These are phyloP conservation scores for Mionectes olivaceus DNA, from an alignment of 2,797 vertebrate genomes.

Conservation along the genomic window DNA sequence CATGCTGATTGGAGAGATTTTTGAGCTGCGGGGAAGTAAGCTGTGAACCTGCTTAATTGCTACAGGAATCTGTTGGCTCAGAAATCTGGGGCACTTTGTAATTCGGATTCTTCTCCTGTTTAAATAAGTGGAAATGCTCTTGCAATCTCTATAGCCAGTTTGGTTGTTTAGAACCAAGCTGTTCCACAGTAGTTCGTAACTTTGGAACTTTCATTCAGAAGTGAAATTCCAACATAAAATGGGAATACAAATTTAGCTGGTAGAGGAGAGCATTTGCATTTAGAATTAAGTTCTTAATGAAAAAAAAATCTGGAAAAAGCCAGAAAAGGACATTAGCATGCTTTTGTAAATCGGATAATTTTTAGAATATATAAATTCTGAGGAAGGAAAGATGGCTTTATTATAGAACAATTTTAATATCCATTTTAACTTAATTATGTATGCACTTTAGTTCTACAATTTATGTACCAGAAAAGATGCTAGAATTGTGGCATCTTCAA, in stretches of 20 bases:
- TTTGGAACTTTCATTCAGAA: background rate
- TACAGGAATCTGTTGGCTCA: background rate
- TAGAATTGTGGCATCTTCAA: background rate
- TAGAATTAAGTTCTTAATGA: background rate
- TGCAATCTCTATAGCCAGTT: background rate
- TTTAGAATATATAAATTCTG: background rate
- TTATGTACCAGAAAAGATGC: background rate
- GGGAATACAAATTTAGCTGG: background rate
- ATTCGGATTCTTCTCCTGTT: background rate
- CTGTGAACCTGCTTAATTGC: background rate
- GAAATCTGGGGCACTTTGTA: background rate
- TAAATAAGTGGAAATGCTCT: background rate
- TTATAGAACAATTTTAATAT: background rate
- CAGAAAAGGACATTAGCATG: background rate
- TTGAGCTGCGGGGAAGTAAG: slow-evolving; percentile 98
- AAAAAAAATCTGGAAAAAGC: background rate
- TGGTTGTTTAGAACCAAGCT: background rate
- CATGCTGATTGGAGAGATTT: slow-evolving; percentile 98
- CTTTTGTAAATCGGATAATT: background rate
- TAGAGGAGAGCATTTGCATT: background rate
- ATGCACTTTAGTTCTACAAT: background rate
- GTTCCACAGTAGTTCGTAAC: background rate
- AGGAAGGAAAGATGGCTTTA: background rate
- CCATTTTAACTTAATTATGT: background rate
- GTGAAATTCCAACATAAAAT: background rate